These are phyloP conservation scores for Colletes gigas DNA, from an alignment of 1,140 invertebrate genomes.

Conservation along the genomic window DNA sequence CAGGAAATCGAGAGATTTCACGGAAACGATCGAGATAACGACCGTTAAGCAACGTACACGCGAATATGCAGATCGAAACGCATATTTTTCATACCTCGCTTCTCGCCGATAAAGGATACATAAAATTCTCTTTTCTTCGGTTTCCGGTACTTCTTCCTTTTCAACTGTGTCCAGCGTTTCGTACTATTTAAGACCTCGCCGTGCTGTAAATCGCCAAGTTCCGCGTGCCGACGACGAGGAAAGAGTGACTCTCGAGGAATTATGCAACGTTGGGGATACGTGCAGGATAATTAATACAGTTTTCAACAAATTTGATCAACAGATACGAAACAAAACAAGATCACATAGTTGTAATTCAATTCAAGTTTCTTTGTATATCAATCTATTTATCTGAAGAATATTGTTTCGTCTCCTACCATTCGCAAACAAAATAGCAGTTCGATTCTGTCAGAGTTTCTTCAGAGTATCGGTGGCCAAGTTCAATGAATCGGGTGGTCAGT, in stretches of 20 bases:
- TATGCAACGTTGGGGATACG: no score
- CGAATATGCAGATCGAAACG: conserved; percentile 29
- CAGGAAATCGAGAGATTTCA: conserved; percentile 16
- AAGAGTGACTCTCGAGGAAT: no score
- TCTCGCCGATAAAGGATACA: neutral
- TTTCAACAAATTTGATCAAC: no score
- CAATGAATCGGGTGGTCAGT: no score
- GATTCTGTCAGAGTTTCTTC: neutral
- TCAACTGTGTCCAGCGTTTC: neutral
- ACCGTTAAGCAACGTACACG: neutral
- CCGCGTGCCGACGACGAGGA: no score
- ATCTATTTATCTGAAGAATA: no score
- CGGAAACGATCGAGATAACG: conserved; percentile 2
- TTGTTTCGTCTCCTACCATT: no score
- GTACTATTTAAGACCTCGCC: neutral
- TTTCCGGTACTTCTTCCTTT: conserved; percentile 28
- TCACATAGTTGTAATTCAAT: no score
- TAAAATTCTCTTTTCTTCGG: conserved; percentile 11
- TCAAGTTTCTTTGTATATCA: no score
- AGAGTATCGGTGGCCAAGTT: neutral
- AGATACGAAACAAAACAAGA: no score
- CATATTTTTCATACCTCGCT: conserved; percentile 52
- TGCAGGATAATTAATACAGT: no score
- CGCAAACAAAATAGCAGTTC: no score
- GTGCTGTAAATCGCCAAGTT: neutral